phyloP scores from a whole-genome alignment of 2,113 vertebrate species.

The Dicaeum eximium region DNA sequence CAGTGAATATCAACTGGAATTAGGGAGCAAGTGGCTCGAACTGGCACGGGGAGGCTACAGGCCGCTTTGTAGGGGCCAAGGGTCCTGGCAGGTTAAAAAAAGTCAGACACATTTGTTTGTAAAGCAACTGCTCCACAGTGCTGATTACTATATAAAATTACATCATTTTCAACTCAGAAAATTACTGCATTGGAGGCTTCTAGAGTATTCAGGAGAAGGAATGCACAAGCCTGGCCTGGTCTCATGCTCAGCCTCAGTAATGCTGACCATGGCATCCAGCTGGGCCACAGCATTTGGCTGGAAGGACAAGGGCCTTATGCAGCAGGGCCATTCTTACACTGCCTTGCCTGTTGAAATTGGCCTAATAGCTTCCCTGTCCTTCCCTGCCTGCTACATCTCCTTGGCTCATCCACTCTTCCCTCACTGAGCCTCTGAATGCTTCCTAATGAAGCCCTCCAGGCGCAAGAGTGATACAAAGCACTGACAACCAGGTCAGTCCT shows the following conservation, averaged over 20 bases:
- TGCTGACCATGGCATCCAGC: not conserved
- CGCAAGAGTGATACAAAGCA: accelerated
- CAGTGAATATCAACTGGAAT: not conserved
- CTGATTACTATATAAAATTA: not conserved
- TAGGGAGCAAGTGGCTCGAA: not conserved
- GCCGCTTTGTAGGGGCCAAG: not conserved
- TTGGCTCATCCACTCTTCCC: not conserved
- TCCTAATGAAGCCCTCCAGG: not conserved
- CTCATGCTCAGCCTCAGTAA: not conserved
- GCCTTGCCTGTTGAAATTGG: not conserved
- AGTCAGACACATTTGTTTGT: not conserved
- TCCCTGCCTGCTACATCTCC: not conserved
- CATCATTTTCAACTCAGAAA: not conserved
- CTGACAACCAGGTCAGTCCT: not conserved
- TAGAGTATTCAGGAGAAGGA: not conserved
- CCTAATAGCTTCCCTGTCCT: not conserved
- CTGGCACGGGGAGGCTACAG: accelerated
- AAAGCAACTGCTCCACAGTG: accelerated
- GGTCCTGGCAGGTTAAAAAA: not conserved
- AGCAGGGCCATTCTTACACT: not conserved
- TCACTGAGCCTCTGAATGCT: not conserved
- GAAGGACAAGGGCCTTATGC: not conserved
- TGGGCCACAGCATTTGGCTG: not conserved
- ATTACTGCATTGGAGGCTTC: not conserved
- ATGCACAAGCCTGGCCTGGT: not conserved